Evolutionary conservation across 2,888 invertebrate species (phyloP).

Genomic region (Brachylomia viminalis): DNA sequence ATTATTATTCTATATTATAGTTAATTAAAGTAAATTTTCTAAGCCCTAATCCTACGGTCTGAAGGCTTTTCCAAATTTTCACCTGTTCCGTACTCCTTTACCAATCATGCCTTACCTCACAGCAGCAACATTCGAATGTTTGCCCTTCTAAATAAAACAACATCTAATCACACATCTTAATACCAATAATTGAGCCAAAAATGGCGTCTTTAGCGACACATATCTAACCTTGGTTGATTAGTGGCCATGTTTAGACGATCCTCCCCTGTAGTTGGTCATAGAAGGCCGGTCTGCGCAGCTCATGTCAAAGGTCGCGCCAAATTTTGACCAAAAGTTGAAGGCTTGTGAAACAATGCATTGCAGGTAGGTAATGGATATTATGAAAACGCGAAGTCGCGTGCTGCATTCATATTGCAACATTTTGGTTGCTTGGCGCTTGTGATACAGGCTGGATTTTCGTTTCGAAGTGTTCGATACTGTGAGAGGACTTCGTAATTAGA

Average conservation of each 20-base stretch:
- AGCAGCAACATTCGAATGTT: conserved; percentile 1
- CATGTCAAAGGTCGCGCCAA: conserved; percentile 64
- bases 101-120: not conserved
- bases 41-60: not conserved
- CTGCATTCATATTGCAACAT: conserved; percentile 67
- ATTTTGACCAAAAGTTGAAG: conserved; percentile 64
- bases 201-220: conserved; percentile 30
- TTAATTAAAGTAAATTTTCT: not conserved
- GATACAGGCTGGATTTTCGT: conserved; percentile 26
- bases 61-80: not conserved
- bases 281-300: conserved; percentile 54
- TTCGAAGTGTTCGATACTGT: conserved; percentile 18
- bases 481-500: conserved; percentile 15
- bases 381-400: conserved; percentile 73
- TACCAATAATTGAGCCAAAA: conserved; percentile 39
- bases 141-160: conserved; percentile 37
- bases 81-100: not conserved
- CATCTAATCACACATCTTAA: conserved; percentile 41
- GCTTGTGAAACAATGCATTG: conserved; percentile 70
- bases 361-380: conserved; percentile 62
- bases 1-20: not conserved
- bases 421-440: conserved; percentile 52
- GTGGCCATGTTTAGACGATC: conserved; percentile 55
- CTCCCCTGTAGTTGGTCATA: conserved; percentile 45
- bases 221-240: conserved; percentile 54